Evolutionary conservation across 2,888 invertebrate species (phyloP).

Genomic region (Rhagonycha lutea): DNA sequence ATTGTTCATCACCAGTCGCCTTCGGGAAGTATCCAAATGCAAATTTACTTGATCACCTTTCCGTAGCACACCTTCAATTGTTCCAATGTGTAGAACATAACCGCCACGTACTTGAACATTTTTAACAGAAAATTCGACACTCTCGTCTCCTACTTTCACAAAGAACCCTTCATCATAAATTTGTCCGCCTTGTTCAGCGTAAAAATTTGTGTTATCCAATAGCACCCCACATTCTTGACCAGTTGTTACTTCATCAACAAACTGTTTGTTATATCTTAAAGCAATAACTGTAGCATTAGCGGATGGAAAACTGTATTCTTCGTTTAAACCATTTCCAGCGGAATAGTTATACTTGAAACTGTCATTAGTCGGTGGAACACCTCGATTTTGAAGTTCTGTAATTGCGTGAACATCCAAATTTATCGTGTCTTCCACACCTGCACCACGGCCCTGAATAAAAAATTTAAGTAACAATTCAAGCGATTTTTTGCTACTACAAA

Average conservation of each 20-base stretch:
- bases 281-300: slow-evolving; percentile 81
- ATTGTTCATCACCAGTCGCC: slow-evolving; percentile 96
- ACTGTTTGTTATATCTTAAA: slow-evolving; percentile 77
- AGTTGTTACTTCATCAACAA: slow-evolving; percentile 79
- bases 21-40: slow-evolving; percentile 81
- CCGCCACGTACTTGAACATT: slow-evolving; percentile 95
- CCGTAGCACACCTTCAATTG: slow-evolving; percentile 79
- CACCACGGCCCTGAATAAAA: slow-evolving; percentile 66
- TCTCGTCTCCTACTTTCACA: slow-evolving; percentile 80
- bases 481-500: background rate
- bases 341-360: slow-evolving; percentile 88
- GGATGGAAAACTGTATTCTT: slow-evolving; percentile 75
- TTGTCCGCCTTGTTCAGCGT: slow-evolving; percentile 99
- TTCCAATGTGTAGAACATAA: slow-evolving; percentile 92
- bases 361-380: slow-evolving; percentile 85
- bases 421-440: slow-evolving; percentile 79
- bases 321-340: slow-evolving; percentile 65
- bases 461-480: background rate
- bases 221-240: slow-evolving; percentile 92
- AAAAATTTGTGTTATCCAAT: slow-evolving; percentile 91
- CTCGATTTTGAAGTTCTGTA: slow-evolving; percentile 80
- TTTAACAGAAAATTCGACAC: slow-evolving; percentile 87
- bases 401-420: slow-evolving; percentile 95
- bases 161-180: slow-evolving; percentile 95
- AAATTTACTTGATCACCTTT: slow-evolving; percentile 85